A percentile compares a stretch with the other conserved stretches of the same genome.
Conservation (phyloP, 37 sponge, comb jelly and placozoan species). For the Theonella swinhoei region DNA sequence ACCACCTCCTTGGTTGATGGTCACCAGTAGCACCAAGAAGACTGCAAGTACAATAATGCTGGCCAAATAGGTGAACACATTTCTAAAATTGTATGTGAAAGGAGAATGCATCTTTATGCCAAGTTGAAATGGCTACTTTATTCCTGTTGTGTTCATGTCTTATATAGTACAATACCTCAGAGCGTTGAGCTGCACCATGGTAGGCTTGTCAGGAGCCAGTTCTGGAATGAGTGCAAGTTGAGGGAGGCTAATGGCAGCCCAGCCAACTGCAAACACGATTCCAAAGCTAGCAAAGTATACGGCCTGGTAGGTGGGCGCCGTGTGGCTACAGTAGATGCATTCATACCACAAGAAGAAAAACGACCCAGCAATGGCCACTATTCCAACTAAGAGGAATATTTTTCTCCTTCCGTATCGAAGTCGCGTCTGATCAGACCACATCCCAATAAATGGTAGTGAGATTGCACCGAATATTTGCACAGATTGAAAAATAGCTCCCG, state of each 20-base stretch:
- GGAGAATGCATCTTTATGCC: no score
- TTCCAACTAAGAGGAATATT: conserved; percentile 86
- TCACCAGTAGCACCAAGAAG: conserved; percentile 45
- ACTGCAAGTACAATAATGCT: conserved; percentile 52
- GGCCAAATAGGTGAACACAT: conserved; percentile 63
- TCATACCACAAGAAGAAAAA: conserved; percentile 84
- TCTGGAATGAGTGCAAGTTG: conserved; percentile 92
- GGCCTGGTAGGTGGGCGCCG: conserved; percentile 33
- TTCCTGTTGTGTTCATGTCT: no score
- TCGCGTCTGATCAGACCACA: conserved; percentile 60
- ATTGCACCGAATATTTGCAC: conserved; percentile 87
- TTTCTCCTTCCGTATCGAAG: conserved; percentile 75
- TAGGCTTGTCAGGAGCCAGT: conserved; percentile 62
- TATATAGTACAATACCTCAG: no score
- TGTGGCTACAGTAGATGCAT: conserved; percentile 66
- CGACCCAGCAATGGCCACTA: conserved; percentile 54
- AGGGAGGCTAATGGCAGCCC: conserved; percentile 86
- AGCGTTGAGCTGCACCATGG: conserved; percentile 77
- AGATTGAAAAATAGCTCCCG: conserved; percentile 78
- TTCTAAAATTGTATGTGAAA: no score
- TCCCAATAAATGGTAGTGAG: conserved; percentile 78
- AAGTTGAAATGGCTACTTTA: no score
- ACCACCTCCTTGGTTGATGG: conserved; percentile 6
- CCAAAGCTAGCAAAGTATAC: conserved; percentile 79
- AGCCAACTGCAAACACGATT: conserved; percentile 89